Evolutionary conservation across 2,888 invertebrate species (phyloP), one percentile per base, ranked within the genome.

Genomic region (Phorcus lineatus): DNA sequence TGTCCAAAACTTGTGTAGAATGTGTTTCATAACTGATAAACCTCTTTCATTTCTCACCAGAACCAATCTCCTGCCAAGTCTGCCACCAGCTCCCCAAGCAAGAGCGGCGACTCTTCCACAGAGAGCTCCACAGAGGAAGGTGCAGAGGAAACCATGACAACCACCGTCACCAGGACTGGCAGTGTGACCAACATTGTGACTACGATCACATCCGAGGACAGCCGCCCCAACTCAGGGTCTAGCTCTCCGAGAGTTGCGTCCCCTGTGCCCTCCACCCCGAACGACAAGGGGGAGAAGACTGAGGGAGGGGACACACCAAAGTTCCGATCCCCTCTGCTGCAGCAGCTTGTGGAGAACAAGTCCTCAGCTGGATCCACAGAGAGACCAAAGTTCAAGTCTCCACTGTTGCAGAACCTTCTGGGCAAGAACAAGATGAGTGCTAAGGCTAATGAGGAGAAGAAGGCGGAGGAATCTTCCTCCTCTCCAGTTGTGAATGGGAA

Each of bases 241-340:
- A 52, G 47, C 19, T 74, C 74, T 19, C 74, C 74, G 13, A 19
- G 36, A n/a, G 40, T 19, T 19, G 19, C 70, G 13, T n/a, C 47
- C 31, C 70, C 36, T 24, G 52, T 52, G 13, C 31, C 54, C 17
- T 7, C 81, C 66, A 57, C 79, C 7, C 19, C 82, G 53, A 70
- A 86, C 78, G 74, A 85, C 79, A 76, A 83, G 81, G n/a, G 81
- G 81, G 74, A 52, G 54, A 40, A 57, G 24, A 54, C 28, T 36
- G 40, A 52, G 22, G 75, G 31, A 31, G 57, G 57, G 16, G 85
- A 85, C 40, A 79, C 83, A 40, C 85, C 90, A 28, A 90, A 87
- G 80, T 92, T 91, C 86, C 90, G 87, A 79, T 91, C 92, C 31
- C 91, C 92, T 22, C 83, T 91, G 1, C 86, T 91, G 67, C 90